phyloP scores from a whole-genome alignment of 2,797 vertebrate species.

The Craterocephalus amniculus region DNA sequence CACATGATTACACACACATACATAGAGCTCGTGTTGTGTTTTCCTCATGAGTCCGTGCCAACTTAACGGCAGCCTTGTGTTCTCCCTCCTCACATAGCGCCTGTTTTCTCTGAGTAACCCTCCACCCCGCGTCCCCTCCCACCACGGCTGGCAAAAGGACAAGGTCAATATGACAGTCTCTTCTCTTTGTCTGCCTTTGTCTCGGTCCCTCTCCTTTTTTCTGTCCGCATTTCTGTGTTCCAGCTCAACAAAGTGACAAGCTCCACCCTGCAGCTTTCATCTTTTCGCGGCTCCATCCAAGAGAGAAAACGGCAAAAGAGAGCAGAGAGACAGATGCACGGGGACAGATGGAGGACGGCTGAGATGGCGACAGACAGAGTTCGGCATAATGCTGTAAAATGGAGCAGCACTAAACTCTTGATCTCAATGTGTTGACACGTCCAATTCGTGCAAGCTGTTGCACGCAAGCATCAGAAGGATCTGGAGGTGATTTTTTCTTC shows the following conservation, averaged over 20 bases:
- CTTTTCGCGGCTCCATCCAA: constrained; percentile 64
- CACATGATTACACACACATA: constrained; percentile 45
- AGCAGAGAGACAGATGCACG: constrained; percentile 63
- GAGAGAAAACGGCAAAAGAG: constrained; percentile 52
- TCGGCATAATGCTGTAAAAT: constrained; percentile 64
- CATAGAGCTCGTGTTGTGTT: constrained; percentile 67
- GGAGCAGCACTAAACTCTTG: constrained; percentile 53
- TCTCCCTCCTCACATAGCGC: constrained; percentile 64
- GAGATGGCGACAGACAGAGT: constrained; percentile 64
- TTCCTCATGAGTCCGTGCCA: constrained; percentile 62
- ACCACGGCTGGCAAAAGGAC: constrained; percentile 74
- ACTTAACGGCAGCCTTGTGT: constrained; percentile 62
- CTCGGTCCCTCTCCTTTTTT: constrained; percentile 36
- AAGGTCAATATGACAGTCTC: constrained; percentile 80
- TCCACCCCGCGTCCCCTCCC: constrained; percentile 46
- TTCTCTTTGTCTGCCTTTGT: constrained; percentile 52
- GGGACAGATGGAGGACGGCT: constrained; percentile 69
- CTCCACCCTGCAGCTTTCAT: constrained; percentile 81
- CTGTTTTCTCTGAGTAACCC: constrained; percentile 61
- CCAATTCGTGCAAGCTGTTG: constrained; percentile 27
- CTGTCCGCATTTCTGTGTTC: constrained; percentile 62
- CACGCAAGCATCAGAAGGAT: constrained; percentile 40
- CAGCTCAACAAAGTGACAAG: constrained; percentile 66
- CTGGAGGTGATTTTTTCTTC: constrained; percentile 35
- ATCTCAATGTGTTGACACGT: constrained; percentile 57